Evolutionary conservation across 2,888 invertebrate species (phyloP), one percentile per base, ranked within the genome.

Genomic region (Archaeoteleia sp.): DNA sequence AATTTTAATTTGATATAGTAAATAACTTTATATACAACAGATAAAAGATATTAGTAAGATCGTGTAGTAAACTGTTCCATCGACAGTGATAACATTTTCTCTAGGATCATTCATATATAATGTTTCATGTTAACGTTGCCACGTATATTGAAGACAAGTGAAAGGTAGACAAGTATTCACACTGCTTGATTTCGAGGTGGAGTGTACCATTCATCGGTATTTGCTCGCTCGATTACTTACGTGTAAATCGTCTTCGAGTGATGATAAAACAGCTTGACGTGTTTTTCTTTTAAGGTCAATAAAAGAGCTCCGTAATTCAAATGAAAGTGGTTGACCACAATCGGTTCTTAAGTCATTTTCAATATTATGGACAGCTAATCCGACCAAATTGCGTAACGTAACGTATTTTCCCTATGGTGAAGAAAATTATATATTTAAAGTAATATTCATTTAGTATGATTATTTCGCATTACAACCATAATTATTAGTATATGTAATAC

Each of bases 321-420:
- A 75, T 29, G 78, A 76, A 2, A 85, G 54, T 2, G 83, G 72
- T 23, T 68, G 71, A 1, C 81, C 82, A 42, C 85, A 84, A 34
- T 78, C 70, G 3, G 77, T 82, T 54, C 77, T 77, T 1, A 67
- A 57, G 72, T 93, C 92, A 34, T 88, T 88, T 54, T 91, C 90
- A 0, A 90, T 85, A 0, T 86, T 78, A 68, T 87, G 86, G 40
- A 93, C 82, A 0, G 91, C 92, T 13, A 92, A 82, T 0, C 93
- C 93, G 0, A 91, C 92, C 6, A 93, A 83, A 1, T 91, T 91
- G 0, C 93, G 88, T 7, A 93, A 88, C 17, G 93, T 83, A 0
- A 90, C 88, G 82, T 93, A 93, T 82, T 93, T 93, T 7, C 91
- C 91, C 88, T 88, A 63, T 5, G 70, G 69, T 40, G 10, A 61